Base-by-base conservation (phyloP, 2,797 vertebrate genomes). In the Florisuga fusca region DNA sequence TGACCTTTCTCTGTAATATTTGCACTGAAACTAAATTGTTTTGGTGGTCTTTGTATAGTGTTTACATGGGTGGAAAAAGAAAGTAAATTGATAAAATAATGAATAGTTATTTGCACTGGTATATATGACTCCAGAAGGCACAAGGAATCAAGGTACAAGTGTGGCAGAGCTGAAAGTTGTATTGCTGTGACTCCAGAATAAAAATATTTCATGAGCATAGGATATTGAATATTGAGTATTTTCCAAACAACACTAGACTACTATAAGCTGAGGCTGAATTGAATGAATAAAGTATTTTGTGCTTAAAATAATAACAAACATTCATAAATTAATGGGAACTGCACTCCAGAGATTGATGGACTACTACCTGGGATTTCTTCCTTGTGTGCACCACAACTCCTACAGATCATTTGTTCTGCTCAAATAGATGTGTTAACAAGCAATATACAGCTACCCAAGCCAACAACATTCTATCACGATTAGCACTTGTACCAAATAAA, bases 361-460 rank as follows among this genome's bases (percentile, higher is more conserved):
- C 34, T 59, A 62, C 66, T 73, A 34, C 14, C 63, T 58, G 43
- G 41, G 57, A 77, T 61, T 78, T 79, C 75, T 64, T 62, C 25
- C 33, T 81, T 86, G 29, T 50, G 41, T 54, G 55, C 12, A 57
- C 36, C 82, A 61, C 83, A 91, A 33, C 31, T 78, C 69, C 62
- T 84, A 55, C n/a, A 91, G 48, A 78, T 81, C 27, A n/a, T 91
- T 93, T 93, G 20, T 90, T 86, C 63, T 63, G 41, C 45, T 87
- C 64, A 73, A 93, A 86, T 79, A 45, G 59, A 8, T 76, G 79
- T 74, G 80, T 91, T 96, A 91, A 91, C 82, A 92, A 87, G 46
- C 51, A 45, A 48, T 72, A 75, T 36, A 72, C 33, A 66, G 31
- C 38, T 67, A 73, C 36, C 14, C 69, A 92, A 91, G 74, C 26